A percentile compares a stretch with the other conserved stretches of the same genome.
Conservation (phyloP, 2,888 invertebrate species). For the Pheosia tremula region DNA sequence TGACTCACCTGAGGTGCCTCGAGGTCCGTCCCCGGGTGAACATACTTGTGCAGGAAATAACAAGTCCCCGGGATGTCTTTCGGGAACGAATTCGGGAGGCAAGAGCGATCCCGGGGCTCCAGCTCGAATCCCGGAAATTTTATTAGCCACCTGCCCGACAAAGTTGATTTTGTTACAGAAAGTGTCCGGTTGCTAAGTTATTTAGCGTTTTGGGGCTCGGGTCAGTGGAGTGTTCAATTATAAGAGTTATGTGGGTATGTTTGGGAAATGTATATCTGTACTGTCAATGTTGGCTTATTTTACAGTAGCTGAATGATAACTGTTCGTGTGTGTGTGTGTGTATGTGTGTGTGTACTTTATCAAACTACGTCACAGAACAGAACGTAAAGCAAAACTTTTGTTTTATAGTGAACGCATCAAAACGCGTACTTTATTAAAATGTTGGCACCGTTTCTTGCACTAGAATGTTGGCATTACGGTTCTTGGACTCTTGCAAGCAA, state of each 20-base stretch:
- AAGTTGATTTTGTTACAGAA: constrained; percentile 18
- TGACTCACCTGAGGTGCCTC: constrained; percentile 81
- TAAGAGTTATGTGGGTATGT: constrained; percentile 4
- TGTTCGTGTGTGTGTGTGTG: too few species aligned
- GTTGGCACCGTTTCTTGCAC: too few species aligned
- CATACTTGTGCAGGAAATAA: constrained; percentile 93
- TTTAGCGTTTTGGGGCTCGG: constrained; percentile 24
- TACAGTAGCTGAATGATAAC: too few species aligned
- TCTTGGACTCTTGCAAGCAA: too few species aligned
- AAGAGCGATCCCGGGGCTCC: constrained; percentile 89
- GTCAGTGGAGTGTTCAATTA: constrained; percentile 13
- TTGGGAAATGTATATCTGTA: too few species aligned
- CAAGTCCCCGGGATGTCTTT: constrained; percentile 91
- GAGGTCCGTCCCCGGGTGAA: constrained; percentile 87
- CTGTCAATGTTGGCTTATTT: background rate
- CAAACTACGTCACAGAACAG: too few species aligned
- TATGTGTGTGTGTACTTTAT: too few species aligned
- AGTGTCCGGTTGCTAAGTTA: constrained; percentile 17
- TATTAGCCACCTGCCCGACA: constrained; percentile 87
- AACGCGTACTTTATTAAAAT: too few species aligned
- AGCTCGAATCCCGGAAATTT: constrained; percentile 91
- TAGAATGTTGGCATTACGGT: too few species aligned
- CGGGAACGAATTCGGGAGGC: constrained; percentile 94
- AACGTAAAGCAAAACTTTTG: too few species aligned
- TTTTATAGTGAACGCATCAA: too few species aligned